Conservation (phyloP, 2,888 invertebrate species). For the Apamea epomidion region DNA sequence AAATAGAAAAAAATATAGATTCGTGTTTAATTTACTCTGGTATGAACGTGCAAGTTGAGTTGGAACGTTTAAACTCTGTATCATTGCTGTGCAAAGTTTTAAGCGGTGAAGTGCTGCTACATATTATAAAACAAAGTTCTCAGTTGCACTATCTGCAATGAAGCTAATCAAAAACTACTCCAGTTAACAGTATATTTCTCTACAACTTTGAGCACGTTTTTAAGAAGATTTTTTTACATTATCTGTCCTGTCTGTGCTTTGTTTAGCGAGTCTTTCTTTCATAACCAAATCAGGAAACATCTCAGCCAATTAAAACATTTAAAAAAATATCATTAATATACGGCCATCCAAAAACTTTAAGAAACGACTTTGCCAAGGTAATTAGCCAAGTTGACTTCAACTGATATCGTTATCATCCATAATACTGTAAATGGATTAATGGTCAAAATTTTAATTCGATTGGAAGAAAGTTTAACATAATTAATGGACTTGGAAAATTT, state of each 20-base stretch:
- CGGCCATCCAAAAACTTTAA: slow-evolving; percentile 47
- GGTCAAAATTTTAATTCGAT: slow-evolving; percentile 63
- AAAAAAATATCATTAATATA: slow-evolving; percentile 56
- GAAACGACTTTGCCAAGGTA: slow-evolving; percentile 51
- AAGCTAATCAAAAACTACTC: slow-evolving; percentile 25
- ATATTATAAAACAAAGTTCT: slow-evolving; percentile 38
- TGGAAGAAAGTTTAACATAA: slow-evolving; percentile 56
- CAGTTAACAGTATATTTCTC: background rate
- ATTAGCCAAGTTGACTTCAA: slow-evolving; percentile 63
- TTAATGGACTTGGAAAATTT: slow-evolving; percentile 58
- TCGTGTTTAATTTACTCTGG: slow-evolving; percentile 36
- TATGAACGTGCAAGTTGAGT: slow-evolving; percentile 20
- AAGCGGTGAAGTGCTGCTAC: slow-evolving; percentile 31
- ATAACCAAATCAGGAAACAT: slow-evolving; percentile 46
- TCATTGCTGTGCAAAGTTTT: slow-evolving; percentile 49
- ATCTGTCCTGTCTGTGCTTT: background rate
- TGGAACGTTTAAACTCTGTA: slow-evolving; percentile 29
- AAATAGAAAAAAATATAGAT: slow-evolving; percentile 20
- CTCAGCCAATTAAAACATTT: slow-evolving; percentile 59
- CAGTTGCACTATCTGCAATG: slow-evolving; percentile 23
- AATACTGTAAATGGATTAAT: slow-evolving; percentile 63
- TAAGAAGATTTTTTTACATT: background rate
- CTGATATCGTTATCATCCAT: slow-evolving; percentile 58
- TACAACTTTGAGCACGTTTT: slow-evolving; percentile 1
- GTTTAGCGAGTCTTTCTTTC: slow-evolving; percentile 15